Base-by-base conservation (phyloP, 2,113 vertebrate genomes). In the Oostethus manadensis region DNA sequence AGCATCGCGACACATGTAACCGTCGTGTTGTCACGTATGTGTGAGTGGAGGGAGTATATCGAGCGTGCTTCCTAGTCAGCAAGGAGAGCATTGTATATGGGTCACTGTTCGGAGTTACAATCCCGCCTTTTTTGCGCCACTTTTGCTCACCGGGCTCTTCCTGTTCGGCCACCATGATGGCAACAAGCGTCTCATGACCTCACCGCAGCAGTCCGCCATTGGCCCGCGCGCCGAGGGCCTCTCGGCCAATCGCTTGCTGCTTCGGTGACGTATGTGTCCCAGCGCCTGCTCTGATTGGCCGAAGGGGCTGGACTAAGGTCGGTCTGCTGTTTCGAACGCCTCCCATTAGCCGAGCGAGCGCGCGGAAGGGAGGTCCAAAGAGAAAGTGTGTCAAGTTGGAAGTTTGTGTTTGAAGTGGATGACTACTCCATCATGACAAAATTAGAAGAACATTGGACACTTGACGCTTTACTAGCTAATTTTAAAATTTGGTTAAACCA, bases 151-250 rank as follows among this genome's bases (percentile, higher is more conserved):
- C 66, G 71, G 77, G 81, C 77, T 84, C 75, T 87, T 86, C 81
- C 85, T 86, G 81, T 87, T 87, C 77, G 76, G 81, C 64, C 78
- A 69, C 82, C 76, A 74, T 92, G 90, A 89, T 90, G 87, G 89
- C 88, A 92, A 91, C 90, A 91, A 88, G 88, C 87, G 82, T 66
- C 62, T 69, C 61, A 88, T 90, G 83, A 91, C 88, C 84, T 91
- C 88, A 89, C 75, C 86, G 43, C 69, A 68, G 61, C 81, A 71
- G 71, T 58, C 60, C 58, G 64, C 77, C 74, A 92, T 92, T 92
- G 90, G 91, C 82, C 80, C 66, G 69, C 66, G 78, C 76, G 73
- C 77, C 61, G 43, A 14, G 1, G 18, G n/a, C 62, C 40, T 60
- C 11, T 75, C 62, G 18, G 62, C 91, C 88, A 89, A 91, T 90